Conservation (phyloP, 2,113 vertebrate species). For the Sebastes schlegelii region DNA sequence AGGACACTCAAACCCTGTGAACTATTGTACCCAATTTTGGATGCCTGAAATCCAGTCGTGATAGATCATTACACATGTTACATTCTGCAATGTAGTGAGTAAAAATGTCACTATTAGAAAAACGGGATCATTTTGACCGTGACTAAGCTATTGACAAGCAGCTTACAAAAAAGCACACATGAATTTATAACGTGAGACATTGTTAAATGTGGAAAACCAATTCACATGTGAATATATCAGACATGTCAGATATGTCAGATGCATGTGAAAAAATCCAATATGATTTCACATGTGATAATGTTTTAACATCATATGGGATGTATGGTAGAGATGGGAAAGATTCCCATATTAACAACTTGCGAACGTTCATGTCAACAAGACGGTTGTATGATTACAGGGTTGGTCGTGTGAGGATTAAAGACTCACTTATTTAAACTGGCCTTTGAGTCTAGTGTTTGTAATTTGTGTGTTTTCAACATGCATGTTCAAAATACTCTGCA, state of each 20-base stretch:
- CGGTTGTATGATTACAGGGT: not conserved
- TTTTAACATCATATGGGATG: not conserved
- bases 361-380: not conserved
- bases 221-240: not conserved
- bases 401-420: not conserved
- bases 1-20: constrained; percentile 13
- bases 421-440: no score
- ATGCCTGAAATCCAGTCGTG: not conserved
- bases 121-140: not conserved
- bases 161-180: not conserved
- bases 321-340: not conserved
- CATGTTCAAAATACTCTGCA: not conserved
- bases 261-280: not conserved
- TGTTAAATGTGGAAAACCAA: not conserved
- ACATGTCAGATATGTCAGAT: not conserved
- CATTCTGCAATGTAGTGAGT: not conserved
- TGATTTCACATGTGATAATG: not conserved
- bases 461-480: no score
- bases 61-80: constrained; percentile 8
- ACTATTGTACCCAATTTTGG: constrained; percentile 10
- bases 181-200: not conserved
- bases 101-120: not conserved
- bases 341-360: no score
- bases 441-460: no score
- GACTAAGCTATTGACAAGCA: not conserved